Base-by-base conservation (phyloP, 2,113 vertebrate genomes). In the Onychorhynchus coronatus region DNA sequence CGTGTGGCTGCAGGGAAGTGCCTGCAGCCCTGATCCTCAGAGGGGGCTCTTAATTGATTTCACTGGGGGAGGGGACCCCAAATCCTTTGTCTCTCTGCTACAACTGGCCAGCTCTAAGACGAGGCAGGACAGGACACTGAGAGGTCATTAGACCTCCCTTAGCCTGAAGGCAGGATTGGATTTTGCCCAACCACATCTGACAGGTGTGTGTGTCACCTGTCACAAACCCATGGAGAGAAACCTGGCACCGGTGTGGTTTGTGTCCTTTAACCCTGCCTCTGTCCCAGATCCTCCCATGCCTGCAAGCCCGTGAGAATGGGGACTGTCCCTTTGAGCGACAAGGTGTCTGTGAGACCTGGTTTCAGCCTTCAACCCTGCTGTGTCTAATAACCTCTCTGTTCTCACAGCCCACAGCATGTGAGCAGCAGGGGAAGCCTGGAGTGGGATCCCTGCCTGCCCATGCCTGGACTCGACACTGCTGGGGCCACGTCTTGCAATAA, bases 171-270 rank as follows among this genome's bases (percentile, higher is more conserved):
- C 28, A 3, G 79, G 59, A 74, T 22, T 71, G 79, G 63, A 7
- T 80, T 93, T 93, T 70, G n/a, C 91, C 58, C 52, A 44, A 30
- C 30, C 18, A 0, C 4, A 5, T 28, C 44, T 65, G 79, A 58
- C 53, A 42, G 61, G 37, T 78, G 56, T 70, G 46, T 24, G 30
- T 58, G 42, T 71, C 85, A 52, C 63, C 80, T 49, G 35, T 42
- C 84, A 55, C 31, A 16, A 56, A 28, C 46, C 61, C 74, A 33
- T 6, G 44, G 71, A 27, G 46, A 71, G 31, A 78, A 90, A 52
- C 71, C 37, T 20, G 46, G 14, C n/a, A 12, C 14, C 0, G 2
- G 0, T 9, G n/a, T 4, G 4, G 21, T 2, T 59, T 0, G 2
- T 16, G 25, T 17, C 42, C 33, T 50, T 27, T 11, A 31, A n/a